Percentiles rank a stretch among this genome's conserved stretches.
Evolutionary conservation across 2,888 invertebrate genomes (phyloP).

Genomic region (Heterodera filipjevi): DNA sequence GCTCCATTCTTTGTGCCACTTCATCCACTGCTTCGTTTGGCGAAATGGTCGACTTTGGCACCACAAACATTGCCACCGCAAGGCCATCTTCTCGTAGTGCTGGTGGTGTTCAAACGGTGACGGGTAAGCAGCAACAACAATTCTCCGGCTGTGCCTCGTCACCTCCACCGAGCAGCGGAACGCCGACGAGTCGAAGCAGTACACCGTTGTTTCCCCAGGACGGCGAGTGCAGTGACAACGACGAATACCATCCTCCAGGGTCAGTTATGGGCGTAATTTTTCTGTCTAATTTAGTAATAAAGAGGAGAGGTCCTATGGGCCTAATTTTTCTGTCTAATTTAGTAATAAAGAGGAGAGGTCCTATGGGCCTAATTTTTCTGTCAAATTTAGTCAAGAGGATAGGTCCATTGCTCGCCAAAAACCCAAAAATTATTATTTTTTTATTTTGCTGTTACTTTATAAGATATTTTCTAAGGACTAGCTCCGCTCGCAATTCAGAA

Average conservation of each 20-base stretch:
- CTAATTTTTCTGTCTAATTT: neutral
- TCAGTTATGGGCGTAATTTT: neutral
- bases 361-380: neutral
- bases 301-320: too few relatives aligned
- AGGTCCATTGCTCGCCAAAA: too few relatives aligned
- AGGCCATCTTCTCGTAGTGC: neutral
- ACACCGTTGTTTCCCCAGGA: constrained; percentile 22
- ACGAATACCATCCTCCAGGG: constrained; percentile 38
- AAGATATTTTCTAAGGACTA: too few relatives aligned
- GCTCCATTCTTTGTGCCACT: neutral
- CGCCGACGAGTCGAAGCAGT: constrained; percentile 10
- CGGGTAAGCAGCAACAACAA: constrained; percentile 3
- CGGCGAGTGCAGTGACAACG: constrained; percentile 34
- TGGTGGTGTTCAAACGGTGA: neutral
- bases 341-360: too few relatives aligned
- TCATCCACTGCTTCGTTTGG: constrained; percentile 1
- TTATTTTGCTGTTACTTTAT: too few relatives aligned
- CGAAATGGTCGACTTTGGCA: constrained; percentile 8
- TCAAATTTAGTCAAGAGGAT: too few relatives aligned
- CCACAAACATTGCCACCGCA: constrained; percentile 8
- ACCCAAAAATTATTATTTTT: too few relatives aligned
- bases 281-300: too few relatives aligned
- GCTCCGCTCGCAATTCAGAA: neutral
- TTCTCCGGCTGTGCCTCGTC: constrained; percentile 32
- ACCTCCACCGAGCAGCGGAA: constrained; percentile 18